Conservation (phyloP, 2,113 vertebrate species). For the Chelonoidis abingdonii region DNA sequence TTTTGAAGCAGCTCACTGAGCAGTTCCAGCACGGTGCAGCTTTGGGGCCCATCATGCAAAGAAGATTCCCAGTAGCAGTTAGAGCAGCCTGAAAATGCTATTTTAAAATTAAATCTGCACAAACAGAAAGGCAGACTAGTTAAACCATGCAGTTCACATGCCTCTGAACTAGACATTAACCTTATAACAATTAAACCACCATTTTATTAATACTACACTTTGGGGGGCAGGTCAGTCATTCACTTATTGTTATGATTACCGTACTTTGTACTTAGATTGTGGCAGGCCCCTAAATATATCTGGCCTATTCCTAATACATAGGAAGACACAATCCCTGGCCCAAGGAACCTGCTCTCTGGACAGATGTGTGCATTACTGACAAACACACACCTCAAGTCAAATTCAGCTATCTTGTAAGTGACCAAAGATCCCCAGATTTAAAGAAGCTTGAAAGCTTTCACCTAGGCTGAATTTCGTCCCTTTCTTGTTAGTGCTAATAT, state of each 20-base stretch:
- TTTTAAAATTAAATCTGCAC: rapidly evolving
- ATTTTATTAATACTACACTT: neutral
- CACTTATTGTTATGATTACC: neutral
- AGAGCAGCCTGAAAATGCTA: neutral
- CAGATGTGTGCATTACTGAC: rapidly evolving
- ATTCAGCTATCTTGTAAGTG: neutral
- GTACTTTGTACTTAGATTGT: rapidly evolving
- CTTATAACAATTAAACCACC: rapidly evolving
- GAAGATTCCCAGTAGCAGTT: too few species aligned
- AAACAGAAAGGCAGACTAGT: neutral
- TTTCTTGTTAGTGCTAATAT: rapidly evolving
- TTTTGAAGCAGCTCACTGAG: neutral
- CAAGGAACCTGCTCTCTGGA: rapidly evolving
- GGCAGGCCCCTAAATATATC: rapidly evolving
- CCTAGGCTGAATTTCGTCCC: neutral
- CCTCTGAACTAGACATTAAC: rapidly evolving
- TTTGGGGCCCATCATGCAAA: too few species aligned
- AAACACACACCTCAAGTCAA: rapidly evolving
- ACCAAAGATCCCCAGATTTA: rapidly evolving
- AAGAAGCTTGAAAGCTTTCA: rapidly evolving
- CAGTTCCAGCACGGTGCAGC: neutral
- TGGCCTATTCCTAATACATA: neutral
- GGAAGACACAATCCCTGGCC: neutral
- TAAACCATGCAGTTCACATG: rapidly evolving
- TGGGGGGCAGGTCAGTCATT: slow-evolving; percentile 43